Evolutionary conservation across 37 sponge, comb jelly and placozoan genomes (phyloP).

Genomic region (Haliclona indistincta): DNA sequence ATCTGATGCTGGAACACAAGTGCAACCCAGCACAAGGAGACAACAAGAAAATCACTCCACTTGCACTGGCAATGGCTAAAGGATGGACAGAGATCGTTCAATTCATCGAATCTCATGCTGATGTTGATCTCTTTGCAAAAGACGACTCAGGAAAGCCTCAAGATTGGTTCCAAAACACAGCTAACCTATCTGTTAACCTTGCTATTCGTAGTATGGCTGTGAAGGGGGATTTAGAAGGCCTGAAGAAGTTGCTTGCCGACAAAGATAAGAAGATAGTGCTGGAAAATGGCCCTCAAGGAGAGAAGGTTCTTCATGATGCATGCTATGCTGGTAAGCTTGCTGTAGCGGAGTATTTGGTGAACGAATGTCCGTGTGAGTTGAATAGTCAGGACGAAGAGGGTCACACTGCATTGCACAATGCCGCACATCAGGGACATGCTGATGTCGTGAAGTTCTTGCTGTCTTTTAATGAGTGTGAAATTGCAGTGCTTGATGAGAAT

Average conservation of each 20-base stretch:
- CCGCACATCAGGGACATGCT: slow-evolving; percentile 21
- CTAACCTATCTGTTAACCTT: too few species aligned
- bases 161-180: too few species aligned
- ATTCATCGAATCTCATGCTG: slow-evolving; percentile 40
- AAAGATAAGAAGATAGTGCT: background rate
- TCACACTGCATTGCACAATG: slow-evolving; percentile 29
- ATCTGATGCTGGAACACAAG: background rate
- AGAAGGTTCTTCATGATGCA: slow-evolving; percentile 42
- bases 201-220: slow-evolving; percentile 13
- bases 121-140: too few species aligned
- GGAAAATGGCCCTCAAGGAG: slow-evolving; percentile 22
- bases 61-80: slow-evolving; percentile 52
- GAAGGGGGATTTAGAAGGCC: slow-evolving; percentile 14
- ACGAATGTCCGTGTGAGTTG: slow-evolving; percentile 21
- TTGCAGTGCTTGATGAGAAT: slow-evolving; percentile 40
- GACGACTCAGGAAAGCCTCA: too few species aligned
- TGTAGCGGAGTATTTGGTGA: slow-evolving; percentile 36
- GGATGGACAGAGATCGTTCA: slow-evolving; percentile 65
- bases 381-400: background rate
- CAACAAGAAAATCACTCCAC: slow-evolving; percentile 23
- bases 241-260: slow-evolving; percentile 2
- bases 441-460: slow-evolving; percentile 43
- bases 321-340: slow-evolving; percentile 28
- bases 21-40: slow-evolving; percentile 5
- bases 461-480: slow-evolving; percentile 29